phyloP scores from a whole-genome alignment of 2,888 invertebrate species.

The Chrysotoxum bicinctum region DNA sequence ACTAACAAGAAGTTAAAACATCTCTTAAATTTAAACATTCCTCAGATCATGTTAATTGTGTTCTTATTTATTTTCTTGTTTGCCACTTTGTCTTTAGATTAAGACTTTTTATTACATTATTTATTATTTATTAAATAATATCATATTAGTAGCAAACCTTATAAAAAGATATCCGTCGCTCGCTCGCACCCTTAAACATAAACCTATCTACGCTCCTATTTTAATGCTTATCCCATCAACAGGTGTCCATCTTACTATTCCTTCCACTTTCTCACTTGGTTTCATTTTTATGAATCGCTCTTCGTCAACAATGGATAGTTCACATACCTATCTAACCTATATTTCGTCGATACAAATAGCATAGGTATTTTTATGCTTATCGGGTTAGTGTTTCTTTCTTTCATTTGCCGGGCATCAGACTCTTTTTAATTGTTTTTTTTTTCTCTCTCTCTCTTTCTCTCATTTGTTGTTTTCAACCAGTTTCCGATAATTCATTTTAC shows the following conservation, averaged over 20 bases:
- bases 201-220: not conserved
- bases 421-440: not conserved
- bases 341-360: conserved; percentile 21
- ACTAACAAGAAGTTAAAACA: too few relatives aligned
- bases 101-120: too few relatives aligned
- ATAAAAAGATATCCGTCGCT: too few relatives aligned
- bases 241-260: not conserved
- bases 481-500: conserved; percentile 37
- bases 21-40: too few relatives aligned
- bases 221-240: not conserved
- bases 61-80: too few relatives aligned
- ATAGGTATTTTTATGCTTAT: conserved; percentile 35
- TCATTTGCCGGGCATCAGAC: conserved; percentile 19
- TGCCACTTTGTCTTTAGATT: too few relatives aligned
- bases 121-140: too few relatives aligned
- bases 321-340: conserved; percentile 6
- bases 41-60: too few relatives aligned
- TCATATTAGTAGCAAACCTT: too few relatives aligned
- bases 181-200: not conserved
- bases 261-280: not conserved
- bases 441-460: not conserved
- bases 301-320: conserved; percentile 9
- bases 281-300: conserved; percentile 9
- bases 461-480: conserved; percentile 29
- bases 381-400: conserved; percentile 25